A percentile compares a stretch with the other conserved stretches of the same genome.
phyloP scores from a whole-genome alignment of 1,140 invertebrate species.

The Ladona fulva region DNA sequence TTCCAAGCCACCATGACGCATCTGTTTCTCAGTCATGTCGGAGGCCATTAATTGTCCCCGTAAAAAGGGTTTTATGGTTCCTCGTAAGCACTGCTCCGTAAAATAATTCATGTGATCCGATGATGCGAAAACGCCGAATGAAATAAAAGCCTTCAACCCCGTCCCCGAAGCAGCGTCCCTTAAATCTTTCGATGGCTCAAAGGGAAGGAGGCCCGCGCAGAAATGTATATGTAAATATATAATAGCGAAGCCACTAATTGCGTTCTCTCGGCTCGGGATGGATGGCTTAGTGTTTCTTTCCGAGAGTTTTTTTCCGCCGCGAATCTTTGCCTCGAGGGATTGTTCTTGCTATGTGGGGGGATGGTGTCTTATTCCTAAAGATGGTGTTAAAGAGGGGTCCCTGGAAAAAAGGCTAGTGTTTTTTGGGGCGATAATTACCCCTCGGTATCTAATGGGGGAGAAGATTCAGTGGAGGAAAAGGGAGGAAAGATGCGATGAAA shows the following conservation, averaged over 20 bases:
- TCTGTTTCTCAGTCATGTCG: too few species aligned
- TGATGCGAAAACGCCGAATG: neutral
- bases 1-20: too few species aligned
- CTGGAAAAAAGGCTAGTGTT: neutral
- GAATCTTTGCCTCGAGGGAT: neutral
- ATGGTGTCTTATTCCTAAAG: neutral
- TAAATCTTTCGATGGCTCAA: too few species aligned
- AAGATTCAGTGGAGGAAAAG: slow-evolving; percentile 12
- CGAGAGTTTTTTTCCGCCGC: neutral
- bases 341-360: neutral
- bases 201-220: neutral
- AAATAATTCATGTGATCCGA: neutral
- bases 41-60: too few species aligned
- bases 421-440: neutral
- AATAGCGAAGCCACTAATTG: neutral
- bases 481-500: slow-evolving; percentile 20
- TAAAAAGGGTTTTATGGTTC: too few species aligned
- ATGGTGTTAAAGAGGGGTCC: neutral
- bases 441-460: neutral
- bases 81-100: too few species aligned
- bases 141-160: neutral
- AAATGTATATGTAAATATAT: neutral
- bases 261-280: neutral
- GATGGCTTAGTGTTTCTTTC: neutral
- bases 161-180: too few species aligned